A percentile compares a stretch with the other conserved stretches of the same genome.
Evolutionary conservation across 2,888 invertebrate species (phyloP).

Genomic region (Drosophila austrosaltans): DNA sequence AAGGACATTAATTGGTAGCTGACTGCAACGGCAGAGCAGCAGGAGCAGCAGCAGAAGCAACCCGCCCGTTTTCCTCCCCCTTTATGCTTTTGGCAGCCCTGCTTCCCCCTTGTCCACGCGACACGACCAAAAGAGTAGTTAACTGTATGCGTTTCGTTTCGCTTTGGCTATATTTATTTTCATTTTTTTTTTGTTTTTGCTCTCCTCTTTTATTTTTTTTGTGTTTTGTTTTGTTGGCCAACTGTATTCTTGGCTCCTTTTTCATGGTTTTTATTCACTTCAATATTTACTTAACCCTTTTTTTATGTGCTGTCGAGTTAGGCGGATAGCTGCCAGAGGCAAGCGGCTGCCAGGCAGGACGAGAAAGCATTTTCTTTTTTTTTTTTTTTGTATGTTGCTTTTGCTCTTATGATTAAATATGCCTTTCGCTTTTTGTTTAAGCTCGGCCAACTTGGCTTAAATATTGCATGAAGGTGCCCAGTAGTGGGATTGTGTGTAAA

Average conservation of each 20-base stretch:
- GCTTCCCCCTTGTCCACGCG: constrained; percentile 49
- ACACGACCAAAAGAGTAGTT: constrained; percentile 75
- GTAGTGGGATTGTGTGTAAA: constrained; percentile 1
- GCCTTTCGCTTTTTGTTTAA: constrained; percentile 76
- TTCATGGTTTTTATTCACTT: constrained; percentile 76
- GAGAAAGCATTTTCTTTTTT: constrained; percentile 53
- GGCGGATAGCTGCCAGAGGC: constrained; percentile 23
- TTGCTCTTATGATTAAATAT: constrained; percentile 79
- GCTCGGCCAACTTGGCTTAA: constrained; percentile 67
- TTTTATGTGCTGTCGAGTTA: constrained; percentile 37
- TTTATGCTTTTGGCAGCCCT: constrained; percentile 38
- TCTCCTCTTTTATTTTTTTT: constrained; percentile 11
- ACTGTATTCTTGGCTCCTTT: constrained; percentile 55
- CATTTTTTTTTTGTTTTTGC: neutral
- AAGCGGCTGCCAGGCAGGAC: constrained; percentile 17
- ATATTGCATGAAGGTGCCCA: constrained; percentile 66
- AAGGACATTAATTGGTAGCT: constrained; percentile 81
- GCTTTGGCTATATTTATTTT: constrained; percentile 30
- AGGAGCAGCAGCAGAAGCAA: constrained; percentile 45
- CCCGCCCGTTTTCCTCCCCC: constrained; percentile 21
- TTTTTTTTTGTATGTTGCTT: constrained; percentile 59
- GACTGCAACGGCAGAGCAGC: constrained; percentile 45
- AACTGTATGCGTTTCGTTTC: constrained; percentile 51
- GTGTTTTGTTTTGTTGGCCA: constrained; percentile 27
- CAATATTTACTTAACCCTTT: constrained; percentile 80